phyloP scores from a whole-genome alignment of 35 echinoderm and acorn worm genomes.

The Nesometra sesokonis region DNA sequence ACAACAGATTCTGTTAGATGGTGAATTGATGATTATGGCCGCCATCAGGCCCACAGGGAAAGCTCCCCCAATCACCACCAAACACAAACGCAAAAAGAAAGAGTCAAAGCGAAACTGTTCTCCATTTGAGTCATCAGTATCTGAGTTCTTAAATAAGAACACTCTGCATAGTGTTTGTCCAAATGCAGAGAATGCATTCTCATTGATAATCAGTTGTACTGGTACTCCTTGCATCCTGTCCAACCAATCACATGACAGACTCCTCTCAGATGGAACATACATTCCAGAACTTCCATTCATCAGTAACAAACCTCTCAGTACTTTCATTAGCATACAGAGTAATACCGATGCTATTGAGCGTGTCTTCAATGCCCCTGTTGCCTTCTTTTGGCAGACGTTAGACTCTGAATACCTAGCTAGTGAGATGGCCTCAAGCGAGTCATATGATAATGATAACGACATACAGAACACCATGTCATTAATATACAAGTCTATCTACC shows the following conservation, averaged over 20 bases:
- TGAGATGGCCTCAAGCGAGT: constrained; percentile 16
- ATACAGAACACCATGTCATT: constrained; percentile 85
- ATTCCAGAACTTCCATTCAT: constrained; percentile 50
- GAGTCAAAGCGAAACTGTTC: constrained; percentile 17
- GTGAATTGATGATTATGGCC: constrained; percentile 27
- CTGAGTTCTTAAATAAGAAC: constrained; percentile 52
- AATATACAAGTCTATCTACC: constrained; percentile 56
- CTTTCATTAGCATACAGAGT: constrained; percentile 34
- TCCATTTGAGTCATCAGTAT: constrained; percentile 39
- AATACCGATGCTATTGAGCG: constrained; percentile 19
- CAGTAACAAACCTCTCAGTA: constrained; percentile 50
- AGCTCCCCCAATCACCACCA: background rate
- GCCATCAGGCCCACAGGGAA: constrained; percentile 39
- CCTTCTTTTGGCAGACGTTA: constrained; percentile 86
- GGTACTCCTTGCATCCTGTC: background rate
- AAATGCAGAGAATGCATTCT: constrained; percentile 33
- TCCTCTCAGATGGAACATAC: constrained; percentile 45
- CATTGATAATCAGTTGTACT: constrained; percentile 3
- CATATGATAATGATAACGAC: constrained; percentile 37
- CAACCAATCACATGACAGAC: background rate
- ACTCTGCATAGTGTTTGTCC: constrained; percentile 48
- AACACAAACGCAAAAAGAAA: constrained; percentile 31
- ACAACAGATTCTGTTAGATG: constrained; percentile 51
- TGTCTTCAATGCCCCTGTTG: constrained; percentile 29
- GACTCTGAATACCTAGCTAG: constrained; percentile 40